A percentile compares a stretch with the other conserved stretches of the same genome.
phyloP scores from a whole-genome alignment of 2,888 invertebrate species.

The Drosophila birchii region DNA sequence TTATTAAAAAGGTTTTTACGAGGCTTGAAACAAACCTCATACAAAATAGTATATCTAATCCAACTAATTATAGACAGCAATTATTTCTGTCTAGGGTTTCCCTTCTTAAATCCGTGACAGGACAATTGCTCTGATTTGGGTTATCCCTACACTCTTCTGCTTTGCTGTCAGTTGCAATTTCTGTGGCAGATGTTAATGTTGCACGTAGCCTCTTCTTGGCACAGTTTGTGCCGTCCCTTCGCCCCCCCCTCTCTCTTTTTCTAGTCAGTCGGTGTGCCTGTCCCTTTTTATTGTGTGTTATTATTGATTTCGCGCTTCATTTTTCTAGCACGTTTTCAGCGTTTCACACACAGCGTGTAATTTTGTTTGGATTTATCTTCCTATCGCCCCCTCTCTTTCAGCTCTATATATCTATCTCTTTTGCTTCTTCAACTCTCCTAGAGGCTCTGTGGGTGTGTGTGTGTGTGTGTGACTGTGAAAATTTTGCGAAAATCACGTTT shows the following conservation, averaged over 20 bases:
- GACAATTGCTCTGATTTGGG: conserved; percentile 37
- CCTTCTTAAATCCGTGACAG: conserved; percentile 45
- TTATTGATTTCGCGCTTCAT: conserved; percentile 80
- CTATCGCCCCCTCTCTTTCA: neutral
- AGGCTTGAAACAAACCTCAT: too few species aligned
- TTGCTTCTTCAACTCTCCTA: conserved; percentile 6
- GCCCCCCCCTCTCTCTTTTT: neutral
- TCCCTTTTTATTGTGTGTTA: conserved; percentile 54
- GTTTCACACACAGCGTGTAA: conserved; percentile 71
- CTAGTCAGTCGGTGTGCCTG: conserved; percentile 9
- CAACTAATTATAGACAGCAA: conserved; percentile 16
- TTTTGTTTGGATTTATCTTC: conserved; percentile 75
- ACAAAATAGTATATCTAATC: neutral
- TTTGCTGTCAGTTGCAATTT: neutral
- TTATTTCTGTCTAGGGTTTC: conserved; percentile 12
- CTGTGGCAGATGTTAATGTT: conserved; percentile 40
- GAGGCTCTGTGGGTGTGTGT: neutral
- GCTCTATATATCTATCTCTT: conserved; percentile 15
- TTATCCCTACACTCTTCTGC: neutral
- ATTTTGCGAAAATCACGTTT: conserved; percentile 76
- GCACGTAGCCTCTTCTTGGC: conserved; percentile 43
- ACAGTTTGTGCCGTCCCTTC: conserved; percentile 36
- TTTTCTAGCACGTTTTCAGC: conserved; percentile 76
- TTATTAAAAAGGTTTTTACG: too few species aligned
- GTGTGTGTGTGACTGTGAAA: conserved; percentile 40